phyloP scores from a whole-genome alignment of 1,140 invertebrate species.

The Atta colombica region DNA sequence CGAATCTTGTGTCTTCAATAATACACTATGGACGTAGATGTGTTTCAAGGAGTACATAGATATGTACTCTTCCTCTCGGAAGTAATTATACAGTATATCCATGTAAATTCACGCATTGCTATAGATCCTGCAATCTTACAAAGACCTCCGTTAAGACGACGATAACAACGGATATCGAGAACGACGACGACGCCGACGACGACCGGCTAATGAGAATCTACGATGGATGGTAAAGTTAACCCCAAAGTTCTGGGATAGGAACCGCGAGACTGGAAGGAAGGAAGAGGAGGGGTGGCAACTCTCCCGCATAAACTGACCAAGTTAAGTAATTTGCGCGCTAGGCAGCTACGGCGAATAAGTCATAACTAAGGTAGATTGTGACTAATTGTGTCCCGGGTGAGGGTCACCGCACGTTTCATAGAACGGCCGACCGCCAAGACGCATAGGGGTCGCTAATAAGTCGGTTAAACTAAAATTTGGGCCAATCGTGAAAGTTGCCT shows the following conservation, averaged over 20 bases:
- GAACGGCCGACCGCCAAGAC: constrained; percentile 35
- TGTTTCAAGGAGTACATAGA: neutral
- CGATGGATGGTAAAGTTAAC: constrained; percentile 78
- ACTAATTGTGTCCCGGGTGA: constrained; percentile 84
- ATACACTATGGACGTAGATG: neutral
- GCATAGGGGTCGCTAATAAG: constrained; percentile 24
- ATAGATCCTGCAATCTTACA: constrained; percentile 8
- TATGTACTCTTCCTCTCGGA: neutral
- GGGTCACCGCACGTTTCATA: constrained; percentile 72
- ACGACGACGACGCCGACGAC: constrained; percentile 64
- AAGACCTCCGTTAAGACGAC: constrained; percentile 32
- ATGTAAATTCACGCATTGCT: constrained; percentile 39
- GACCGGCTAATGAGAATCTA: constrained; percentile 81
- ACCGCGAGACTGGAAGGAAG: constrained; percentile 62
- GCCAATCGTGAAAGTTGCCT: constrained; percentile 73
- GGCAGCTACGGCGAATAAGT: constrained; percentile 83
- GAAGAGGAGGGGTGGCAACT: constrained; percentile 71
- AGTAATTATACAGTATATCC: constrained; percentile 13
- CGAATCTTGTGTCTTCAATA: neutral
- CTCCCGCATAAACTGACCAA: constrained; percentile 83
- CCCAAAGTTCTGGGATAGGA: constrained; percentile 71
- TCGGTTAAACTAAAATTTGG: constrained; percentile 79
- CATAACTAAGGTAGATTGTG: constrained; percentile 86
- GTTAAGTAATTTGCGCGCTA: constrained; percentile 85
- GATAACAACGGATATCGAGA: constrained; percentile 59